A percentile compares a stretch with the other conserved stretches of the same genome.
These are phyloP conservation scores for Rhinatrema bivittatum DNA, from an alignment of 2,797 vertebrate species.

Conservation along the genomic window DNA sequence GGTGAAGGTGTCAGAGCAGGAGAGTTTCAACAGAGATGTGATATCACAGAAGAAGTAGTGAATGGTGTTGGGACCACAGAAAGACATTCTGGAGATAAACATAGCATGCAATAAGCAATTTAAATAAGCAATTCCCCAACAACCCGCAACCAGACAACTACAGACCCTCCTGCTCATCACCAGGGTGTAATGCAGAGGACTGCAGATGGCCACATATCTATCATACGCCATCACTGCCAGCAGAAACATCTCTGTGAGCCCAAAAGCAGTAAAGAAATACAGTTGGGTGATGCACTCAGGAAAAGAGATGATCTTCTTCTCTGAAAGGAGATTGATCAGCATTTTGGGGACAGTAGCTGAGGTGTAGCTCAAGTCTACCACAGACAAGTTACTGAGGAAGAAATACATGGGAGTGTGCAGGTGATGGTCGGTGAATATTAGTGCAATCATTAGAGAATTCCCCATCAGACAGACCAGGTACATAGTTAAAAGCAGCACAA, in stretches of 20 bases:
- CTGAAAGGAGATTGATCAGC: neutral
- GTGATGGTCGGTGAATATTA: neutral
- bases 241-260: neutral
- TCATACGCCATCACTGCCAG: neutral
- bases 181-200: neutral
- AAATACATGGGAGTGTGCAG: slow-evolving; percentile 4
- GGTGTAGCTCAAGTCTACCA: neutral
- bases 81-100: neutral
- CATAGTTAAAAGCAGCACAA: no score
- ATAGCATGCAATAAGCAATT: neutral
- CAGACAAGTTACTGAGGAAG: neutral
- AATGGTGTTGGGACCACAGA: neutral
- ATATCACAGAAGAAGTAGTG: slow-evolving; percentile 5
- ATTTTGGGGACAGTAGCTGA: neutral
- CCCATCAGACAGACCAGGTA: no score
- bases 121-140: neutral
- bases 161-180: neutral
- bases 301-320: neutral
- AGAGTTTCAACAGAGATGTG: neutral
- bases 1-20: neutral
- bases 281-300: neutral
- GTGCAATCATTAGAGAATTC: neutral
- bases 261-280: neutral
- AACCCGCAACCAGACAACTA: neutral
- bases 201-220: neutral